Percentiles rank a stretch among this genome's conserved stretches.
Evolutionary conservation across 1,140 invertebrate genomes (phyloP).

Genomic region (Pseudomyrmex pallidus): DNA sequence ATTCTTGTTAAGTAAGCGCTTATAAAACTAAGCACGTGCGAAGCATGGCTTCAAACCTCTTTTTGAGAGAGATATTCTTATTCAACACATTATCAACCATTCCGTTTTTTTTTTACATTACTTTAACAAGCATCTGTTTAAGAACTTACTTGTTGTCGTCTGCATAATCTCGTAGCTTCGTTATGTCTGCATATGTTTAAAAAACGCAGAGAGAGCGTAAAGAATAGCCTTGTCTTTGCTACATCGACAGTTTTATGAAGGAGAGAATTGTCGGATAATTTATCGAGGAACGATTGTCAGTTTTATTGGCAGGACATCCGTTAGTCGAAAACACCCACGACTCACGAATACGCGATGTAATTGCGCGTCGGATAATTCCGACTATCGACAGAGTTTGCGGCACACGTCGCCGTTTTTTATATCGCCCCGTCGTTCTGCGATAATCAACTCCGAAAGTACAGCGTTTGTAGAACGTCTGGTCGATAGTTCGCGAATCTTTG

Average conservation of each 20-base stretch:
- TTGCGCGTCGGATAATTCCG: slow-evolving; percentile 16
- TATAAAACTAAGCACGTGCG: slow-evolving; percentile 41
- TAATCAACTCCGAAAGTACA: slow-evolving; percentile 34
- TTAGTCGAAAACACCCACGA: slow-evolving; percentile 2
- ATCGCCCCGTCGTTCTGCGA: background rate
- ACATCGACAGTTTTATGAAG: background rate
- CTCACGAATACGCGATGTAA: slow-evolving; percentile 17
- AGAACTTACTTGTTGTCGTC: background rate
- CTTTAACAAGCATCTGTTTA: slow-evolving; percentile 2
- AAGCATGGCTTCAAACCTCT: background rate
- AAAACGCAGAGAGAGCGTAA: slow-evolving; percentile 19
- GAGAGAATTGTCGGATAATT: background rate
- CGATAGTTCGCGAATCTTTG: slow-evolving; percentile 35
- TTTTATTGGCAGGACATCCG: background rate
- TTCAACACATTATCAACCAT: background rate
- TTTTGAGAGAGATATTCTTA: background rate
- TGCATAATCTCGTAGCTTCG: background rate
- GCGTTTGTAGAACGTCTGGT: slow-evolving; percentile 31
- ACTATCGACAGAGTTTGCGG: background rate
- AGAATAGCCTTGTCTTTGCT: background rate
- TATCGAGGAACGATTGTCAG: slow-evolving; percentile 46
- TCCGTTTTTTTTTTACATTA: background rate
- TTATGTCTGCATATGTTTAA: background rate
- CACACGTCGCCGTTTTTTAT: slow-evolving; percentile 13
- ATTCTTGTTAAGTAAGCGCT: slow-evolving; percentile 27